A percentile compares a stretch with the other conserved stretches of the same genome.
Conservation (phyloP, 2,797 vertebrate genomes). For the Scyliorhinus canicula region DNA sequence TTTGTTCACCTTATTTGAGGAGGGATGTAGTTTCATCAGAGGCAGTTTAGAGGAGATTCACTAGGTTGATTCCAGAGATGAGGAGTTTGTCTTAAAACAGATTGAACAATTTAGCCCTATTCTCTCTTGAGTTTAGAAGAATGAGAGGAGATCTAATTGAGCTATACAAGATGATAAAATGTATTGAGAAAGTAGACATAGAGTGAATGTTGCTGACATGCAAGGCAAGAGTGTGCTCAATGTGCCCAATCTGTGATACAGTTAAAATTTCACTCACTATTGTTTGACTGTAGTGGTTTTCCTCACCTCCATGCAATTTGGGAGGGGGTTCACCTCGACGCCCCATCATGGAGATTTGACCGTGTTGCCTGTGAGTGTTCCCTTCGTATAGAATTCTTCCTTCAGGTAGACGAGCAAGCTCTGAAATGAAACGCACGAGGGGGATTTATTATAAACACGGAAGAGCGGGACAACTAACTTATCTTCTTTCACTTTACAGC, state of each 20-base stretch:
- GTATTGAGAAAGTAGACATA: too few species aligned
- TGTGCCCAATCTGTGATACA: neutral
- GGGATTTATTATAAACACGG: neutral
- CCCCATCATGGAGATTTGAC: neutral
- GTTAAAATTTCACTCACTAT: neutral
- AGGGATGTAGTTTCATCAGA: too few species aligned
- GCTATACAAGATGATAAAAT: too few species aligned
- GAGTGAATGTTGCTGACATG: too few species aligned
- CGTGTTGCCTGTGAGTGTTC: neutral
- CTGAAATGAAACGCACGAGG: neutral
- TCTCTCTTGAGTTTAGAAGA: too few species aligned
- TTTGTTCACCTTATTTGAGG: too few species aligned
- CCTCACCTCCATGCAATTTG: slow-evolving; percentile 6
- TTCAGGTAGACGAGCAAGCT: neutral
- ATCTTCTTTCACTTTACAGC: neutral
- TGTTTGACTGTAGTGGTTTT: neutral
- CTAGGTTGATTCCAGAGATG: too few species aligned
- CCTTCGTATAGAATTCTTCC: neutral
- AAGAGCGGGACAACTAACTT: neutral
- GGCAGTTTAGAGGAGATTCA: too few species aligned
- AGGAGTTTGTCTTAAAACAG: too few species aligned
- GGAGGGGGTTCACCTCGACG: neutral
- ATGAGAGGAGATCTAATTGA: too few species aligned
- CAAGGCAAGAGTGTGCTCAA: neutral
- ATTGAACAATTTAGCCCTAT: too few species aligned